phyloP scores from a whole-genome alignment of 2,797 vertebrate species.

The Brachyalestes nurse region DNA sequence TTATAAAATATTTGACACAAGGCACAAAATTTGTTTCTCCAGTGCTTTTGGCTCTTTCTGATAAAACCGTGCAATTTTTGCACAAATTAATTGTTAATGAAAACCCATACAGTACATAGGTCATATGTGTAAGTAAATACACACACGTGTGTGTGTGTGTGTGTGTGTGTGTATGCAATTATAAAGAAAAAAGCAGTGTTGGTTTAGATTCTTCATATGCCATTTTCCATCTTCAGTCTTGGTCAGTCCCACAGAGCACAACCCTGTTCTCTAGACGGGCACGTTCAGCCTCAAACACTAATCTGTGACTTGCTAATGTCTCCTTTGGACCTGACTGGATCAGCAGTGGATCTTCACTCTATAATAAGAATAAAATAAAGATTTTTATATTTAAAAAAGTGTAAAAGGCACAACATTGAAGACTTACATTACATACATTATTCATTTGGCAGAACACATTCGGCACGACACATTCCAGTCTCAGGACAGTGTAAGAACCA shows the following conservation, averaged over 20 bases:
- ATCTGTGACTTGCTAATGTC: conserved; percentile 80
- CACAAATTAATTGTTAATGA: background rate
- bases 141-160: too few species aligned
- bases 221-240: background rate
- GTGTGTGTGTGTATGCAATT: too few species aligned
- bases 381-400: background rate
- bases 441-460: too few species aligned
- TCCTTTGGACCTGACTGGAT: conserved; percentile 80
- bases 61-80: background rate
- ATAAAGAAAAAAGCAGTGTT: too few species aligned
- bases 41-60: background rate
- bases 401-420: background rate
- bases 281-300: conserved; percentile 85
- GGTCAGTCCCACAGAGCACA: conserved; percentile 64
- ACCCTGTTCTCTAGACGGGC: conserved; percentile 78
- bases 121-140: too few species aligned
- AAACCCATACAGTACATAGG: background rate
- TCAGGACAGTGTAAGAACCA: too few species aligned
- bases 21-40: background rate
- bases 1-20: background rate
- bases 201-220: too few species aligned
- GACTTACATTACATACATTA: background rate
- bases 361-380: conserved; percentile 36
- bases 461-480: too few species aligned
- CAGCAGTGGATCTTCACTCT: conserved; percentile 78